Evolutionary conservation across 2,888 invertebrate species (phyloP), one percentile per base, ranked within the genome.

Genomic region (Drosophila colorata): DNA sequence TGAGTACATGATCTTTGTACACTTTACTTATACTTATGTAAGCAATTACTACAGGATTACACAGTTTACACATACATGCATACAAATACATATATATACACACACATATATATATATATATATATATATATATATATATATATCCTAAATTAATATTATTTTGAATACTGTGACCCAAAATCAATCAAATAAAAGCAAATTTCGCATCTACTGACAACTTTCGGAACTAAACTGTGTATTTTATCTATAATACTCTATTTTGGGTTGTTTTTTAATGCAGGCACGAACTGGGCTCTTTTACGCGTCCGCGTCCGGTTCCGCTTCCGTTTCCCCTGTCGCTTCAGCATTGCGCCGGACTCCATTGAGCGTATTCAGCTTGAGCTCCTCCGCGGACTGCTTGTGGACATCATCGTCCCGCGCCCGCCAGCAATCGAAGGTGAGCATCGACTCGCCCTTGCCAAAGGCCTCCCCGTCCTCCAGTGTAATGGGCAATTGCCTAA

Each of bases 401-500:
- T 18, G 37, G 33, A 67, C 70, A 20, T 82, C 80, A 16, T 73
- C 72, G 40, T 82, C 57, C 52, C 73, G 41, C 2, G 60, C 55
- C 1, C 60, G 80, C 57, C 88, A 70, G 47, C 91, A 90, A 35
- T 90, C 88, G 80, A 94, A 94, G 55, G 93, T 92, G 69, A 93
- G 93, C 57, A 93, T 74, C 20, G 90, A 84, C 77, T 94, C 94
- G 18, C 92, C 93, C 81, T 93, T 93, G 11, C 94, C 94, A 87
- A 94, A 94, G 11, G 90, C 80, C 86, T 94, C 94, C 1, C 94
- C 94, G 76, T 94, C 94, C 74, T 93, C 92, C 35, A 94, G 82
- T 0, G 94, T 93, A 23, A 94, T 93, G 9, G 94, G 94, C 49
- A 94, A 88, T 16, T 93, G 91, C 68, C 93, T 90, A 43, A 18